phyloP scores from a whole-genome alignment of 2,888 invertebrate species.

The Galeopsomyia nigrocyanea region DNA sequence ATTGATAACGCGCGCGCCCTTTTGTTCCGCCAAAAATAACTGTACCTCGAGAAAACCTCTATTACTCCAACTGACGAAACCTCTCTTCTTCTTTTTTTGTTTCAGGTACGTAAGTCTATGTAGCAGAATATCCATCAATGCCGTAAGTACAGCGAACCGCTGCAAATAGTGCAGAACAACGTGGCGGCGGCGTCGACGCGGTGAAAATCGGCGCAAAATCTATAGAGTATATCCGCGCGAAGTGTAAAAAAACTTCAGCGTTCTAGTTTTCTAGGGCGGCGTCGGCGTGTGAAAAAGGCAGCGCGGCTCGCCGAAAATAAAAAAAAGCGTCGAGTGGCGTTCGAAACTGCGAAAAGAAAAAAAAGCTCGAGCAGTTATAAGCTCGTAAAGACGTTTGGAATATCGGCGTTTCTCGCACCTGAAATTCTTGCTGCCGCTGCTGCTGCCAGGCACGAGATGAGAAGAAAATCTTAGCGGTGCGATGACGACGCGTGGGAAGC shows the following conservation, averaged over 20 bases:
- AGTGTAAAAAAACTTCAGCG: background rate
- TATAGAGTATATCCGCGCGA: background rate
- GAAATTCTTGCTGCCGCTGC: background rate
- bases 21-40: too few species aligned
- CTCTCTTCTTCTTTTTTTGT: constrained; percentile 10
- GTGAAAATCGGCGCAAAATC: too few species aligned
- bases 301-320: background rate
- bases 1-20: too few species aligned
- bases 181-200: too few species aligned
- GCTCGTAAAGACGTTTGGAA: constrained; percentile 40
- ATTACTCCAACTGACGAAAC: background rate
- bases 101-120: constrained; percentile 33
- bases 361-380: constrained; percentile 27
- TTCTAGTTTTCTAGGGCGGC: background rate
- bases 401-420: constrained; percentile 21
- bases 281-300: background rate
- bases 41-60: too few species aligned
- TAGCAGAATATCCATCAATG: background rate
- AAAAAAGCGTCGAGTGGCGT: background rate
- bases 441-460: background rate
- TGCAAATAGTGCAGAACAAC: too few species aligned
- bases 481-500: constrained; percentile 48
- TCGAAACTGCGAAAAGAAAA: background rate
- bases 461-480: constrained; percentile 36
- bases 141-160: too few species aligned